Evolutionary conservation across 2,888 invertebrate species (phyloP).

Genomic region (Byasa hedistus): DNA sequence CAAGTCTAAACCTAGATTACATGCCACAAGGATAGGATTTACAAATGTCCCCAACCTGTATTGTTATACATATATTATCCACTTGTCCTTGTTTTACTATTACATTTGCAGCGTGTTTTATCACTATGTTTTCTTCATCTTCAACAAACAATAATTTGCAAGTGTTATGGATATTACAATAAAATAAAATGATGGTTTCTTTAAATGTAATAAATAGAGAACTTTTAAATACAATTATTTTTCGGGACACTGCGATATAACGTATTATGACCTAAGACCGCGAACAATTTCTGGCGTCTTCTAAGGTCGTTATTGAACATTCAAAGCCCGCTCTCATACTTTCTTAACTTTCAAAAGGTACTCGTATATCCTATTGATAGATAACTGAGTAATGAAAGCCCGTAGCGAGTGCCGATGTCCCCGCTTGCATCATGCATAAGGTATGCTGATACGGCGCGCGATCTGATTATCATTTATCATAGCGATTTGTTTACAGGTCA

Average conservation of each 20-base stretch:
- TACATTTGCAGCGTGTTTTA: not conserved
- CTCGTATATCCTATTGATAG: slow-evolving; percentile 23
- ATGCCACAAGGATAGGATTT: slow-evolving; percentile 9
- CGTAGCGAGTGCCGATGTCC: slow-evolving; percentile 25
- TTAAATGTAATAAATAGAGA: not conserved
- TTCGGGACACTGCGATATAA: not conserved
- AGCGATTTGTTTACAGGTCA: slow-evolving; percentile 21
- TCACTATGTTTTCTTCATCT: not conserved
- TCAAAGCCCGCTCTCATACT: slow-evolving; percentile 4
- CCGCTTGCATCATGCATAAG: slow-evolving; percentile 27
- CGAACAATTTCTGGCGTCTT: not conserved
- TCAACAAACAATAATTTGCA: not conserved
- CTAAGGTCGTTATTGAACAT: slow-evolving; percentile 1
- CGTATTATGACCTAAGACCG: not conserved
- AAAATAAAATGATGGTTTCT: no score
- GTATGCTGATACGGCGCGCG: slow-evolving; percentile 18
- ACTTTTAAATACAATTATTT: not conserved
- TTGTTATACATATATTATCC: not conserved
- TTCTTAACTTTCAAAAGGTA: slow-evolving; percentile 24
- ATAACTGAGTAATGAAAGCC: slow-evolving; percentile 27
- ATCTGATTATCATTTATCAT: slow-evolving; percentile 29
- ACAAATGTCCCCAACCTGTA: not conserved
- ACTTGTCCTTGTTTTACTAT: not conserved
- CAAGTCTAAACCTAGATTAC: slow-evolving; percentile 13
- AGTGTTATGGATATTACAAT: no score